Percentiles rank a stretch among this genome's conserved stretches.
These are phyloP conservation scores for Austrofundulus limnaeus DNA, from an alignment of 2,113 vertebrate species.

Conservation along the genomic window DNA sequence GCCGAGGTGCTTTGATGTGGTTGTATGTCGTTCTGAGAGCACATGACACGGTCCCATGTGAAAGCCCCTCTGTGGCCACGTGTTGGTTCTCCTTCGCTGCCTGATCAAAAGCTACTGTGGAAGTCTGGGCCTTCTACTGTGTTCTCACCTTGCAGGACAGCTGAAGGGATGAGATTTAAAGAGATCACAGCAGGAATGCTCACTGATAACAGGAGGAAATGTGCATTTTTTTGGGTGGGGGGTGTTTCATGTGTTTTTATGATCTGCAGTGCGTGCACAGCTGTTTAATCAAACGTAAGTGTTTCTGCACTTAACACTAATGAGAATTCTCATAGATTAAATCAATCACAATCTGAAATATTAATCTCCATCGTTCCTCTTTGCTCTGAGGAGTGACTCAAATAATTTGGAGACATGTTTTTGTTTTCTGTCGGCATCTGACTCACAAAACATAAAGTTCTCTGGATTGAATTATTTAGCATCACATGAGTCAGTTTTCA, in stretches of 20 bases:
- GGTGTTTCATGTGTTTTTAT: no score
- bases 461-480: conserved; percentile 42
- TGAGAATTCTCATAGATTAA: conserved; percentile 18
- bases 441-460: conserved; percentile 8
- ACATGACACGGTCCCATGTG: conserved; percentile 55
- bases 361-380: neutral
- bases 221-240: conserved; percentile 12
- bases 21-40: conserved; percentile 24
- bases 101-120: conserved; percentile 44
- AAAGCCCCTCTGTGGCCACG: conserved; percentile 39
- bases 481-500: conserved; percentile 15
- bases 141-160: conserved; percentile 8
- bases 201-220: neutral
- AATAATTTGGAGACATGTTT: conserved; percentile 8
- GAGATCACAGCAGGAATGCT: conserved; percentile 13
- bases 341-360: conserved; percentile 13
- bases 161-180: conserved; percentile 8
- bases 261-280: neutral
- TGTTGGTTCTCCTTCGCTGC: conserved; percentile 35
- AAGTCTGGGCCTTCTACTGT: conserved; percentile 18
- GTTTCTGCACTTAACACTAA: neutral
- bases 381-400: neutral
- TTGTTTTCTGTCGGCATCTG: conserved; percentile 31
- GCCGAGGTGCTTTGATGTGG: conserved; percentile 34
- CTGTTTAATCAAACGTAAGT: conserved; percentile 12